Base-by-base conservation (phyloP, 1,140 invertebrate species). In the Berghia stephanieae region DNA sequence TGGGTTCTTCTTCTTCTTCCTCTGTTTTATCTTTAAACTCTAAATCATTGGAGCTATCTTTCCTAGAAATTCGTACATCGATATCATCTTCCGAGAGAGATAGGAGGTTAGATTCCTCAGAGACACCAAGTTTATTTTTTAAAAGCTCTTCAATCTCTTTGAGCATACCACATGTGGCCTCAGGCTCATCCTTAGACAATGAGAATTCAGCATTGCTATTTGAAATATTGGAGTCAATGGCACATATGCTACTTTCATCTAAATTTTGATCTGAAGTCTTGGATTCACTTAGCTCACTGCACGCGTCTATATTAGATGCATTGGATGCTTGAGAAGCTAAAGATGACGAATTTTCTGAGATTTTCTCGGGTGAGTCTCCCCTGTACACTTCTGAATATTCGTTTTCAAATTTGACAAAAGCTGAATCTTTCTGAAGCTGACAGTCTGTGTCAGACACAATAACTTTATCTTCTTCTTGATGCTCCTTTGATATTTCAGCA, bases 131-230 rank as follows among this genome's bases (percentile, higher is more conserved):
- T 46, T 75, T 77, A 36, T 67, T 69, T 34, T 76, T 79, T 8
- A 81, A 74, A 27, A 81, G 55, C 18, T 75, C 78, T 38, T 81
- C 80, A 69, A 81, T 81, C 63, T 81, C 80, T 43, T 79, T 81
- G 13, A 81, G 77, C 78, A 81, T 81, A 36, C 52, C 76, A 78
- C 80, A 79, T 4, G 80, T 81, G n/a, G 74, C 18, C 18, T 68
- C 74, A 42, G 63, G 74, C 38, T 76, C 74, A 21, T 55, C 44
- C 10, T 31, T 18, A 8, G n/a, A n/a, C n/a, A 70, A 31, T 27
- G 43, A n/a, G n/a, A 18, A 34, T 34, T 18, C 5, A 44, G 42
- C 34, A 44, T 43, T 40, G 24, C 3, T n/a, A 43, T 8, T 69
- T 40, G 4, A 27, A 69, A 13, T 24, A 42, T 40, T 21, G n/a